Conservation (phyloP, 2,797 vertebrate genomes). For the Cynodonichthys magdalenae region DNA sequence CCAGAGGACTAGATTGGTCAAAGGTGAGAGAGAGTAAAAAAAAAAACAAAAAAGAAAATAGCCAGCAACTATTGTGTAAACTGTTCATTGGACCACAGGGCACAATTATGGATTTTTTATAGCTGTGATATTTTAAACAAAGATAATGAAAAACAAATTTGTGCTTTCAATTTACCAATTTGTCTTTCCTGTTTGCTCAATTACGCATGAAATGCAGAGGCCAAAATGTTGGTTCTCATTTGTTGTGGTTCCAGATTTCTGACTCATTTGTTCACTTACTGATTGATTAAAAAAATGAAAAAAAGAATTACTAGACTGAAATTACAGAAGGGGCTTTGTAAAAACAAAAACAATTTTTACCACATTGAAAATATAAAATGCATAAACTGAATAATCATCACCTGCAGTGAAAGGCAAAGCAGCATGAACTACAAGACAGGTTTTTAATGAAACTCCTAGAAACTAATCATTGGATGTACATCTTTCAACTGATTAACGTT, state of each 20-base stretch:
- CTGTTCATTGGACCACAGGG: constrained; percentile 1
- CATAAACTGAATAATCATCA: not conserved
- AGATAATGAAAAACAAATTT: not conserved
- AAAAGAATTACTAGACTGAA: not conserved
- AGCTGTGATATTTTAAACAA: constrained; percentile 3
- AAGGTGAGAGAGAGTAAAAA: constrained; percentile 42
- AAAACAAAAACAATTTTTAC: not conserved
- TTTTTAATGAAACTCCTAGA: no score
- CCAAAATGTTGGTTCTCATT: not conserved
- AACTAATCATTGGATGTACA: no score
- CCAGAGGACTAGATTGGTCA: constrained; percentile 17
- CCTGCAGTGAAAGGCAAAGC: no score
- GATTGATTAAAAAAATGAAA: not conserved
- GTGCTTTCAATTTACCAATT: not conserved
- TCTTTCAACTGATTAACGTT: no score
- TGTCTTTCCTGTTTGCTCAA: not conserved
- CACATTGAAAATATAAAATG: constrained; percentile 8
- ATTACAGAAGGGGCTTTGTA: not conserved
- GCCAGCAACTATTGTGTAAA: constrained; percentile 12
- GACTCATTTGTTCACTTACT: not conserved
- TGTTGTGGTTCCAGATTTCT: not conserved
- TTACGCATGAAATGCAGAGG: not conserved
- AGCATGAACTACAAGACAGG: no score
- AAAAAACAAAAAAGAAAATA: no score
- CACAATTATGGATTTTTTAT: not conserved